Evolutionary conservation across 2,797 vertebrate species (phyloP).

Genomic region (Gorsachius magnificus): DNA sequence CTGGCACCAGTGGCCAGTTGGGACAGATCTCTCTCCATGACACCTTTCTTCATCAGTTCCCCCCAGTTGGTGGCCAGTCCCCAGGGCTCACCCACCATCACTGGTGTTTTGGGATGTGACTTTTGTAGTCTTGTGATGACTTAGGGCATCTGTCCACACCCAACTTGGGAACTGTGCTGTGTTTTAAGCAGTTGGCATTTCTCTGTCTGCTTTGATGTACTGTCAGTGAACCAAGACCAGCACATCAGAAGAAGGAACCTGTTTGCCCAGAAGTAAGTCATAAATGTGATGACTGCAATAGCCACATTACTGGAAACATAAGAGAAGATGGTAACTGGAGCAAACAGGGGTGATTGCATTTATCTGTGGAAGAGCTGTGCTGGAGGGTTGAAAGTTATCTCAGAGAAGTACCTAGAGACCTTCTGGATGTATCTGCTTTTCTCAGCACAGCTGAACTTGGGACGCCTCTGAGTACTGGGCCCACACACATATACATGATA

Average conservation of each 20-base stretch:
- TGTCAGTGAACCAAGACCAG: not conserved
- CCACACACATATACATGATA: not conserved
- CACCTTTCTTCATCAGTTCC: not conserved
- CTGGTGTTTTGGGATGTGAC: not conserved
- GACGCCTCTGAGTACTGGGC: not conserved
- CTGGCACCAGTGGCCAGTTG: constrained; percentile 1
- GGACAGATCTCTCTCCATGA: not conserved
- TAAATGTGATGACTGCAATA: not conserved
- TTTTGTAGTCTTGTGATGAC: not conserved
- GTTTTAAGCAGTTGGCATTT: not conserved
- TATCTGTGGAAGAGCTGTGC: not conserved
- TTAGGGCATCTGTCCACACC: not conserved
- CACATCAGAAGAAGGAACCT: not conserved
- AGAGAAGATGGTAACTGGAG: not conserved
- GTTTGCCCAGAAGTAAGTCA: not conserved
- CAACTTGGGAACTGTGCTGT: not conserved
- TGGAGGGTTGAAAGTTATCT: not conserved
- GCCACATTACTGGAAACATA: not conserved
- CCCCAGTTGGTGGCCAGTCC: not conserved
- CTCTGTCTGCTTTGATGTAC: not conserved
- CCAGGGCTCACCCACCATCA: not conserved
- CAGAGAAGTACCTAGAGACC: not conserved
- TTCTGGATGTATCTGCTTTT: not conserved
- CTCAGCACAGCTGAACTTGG: not conserved
- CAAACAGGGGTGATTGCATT: not conserved